phyloP scores from a whole-genome alignment of 2,888 invertebrate genomes.

The Zeuzera pyrina region DNA sequence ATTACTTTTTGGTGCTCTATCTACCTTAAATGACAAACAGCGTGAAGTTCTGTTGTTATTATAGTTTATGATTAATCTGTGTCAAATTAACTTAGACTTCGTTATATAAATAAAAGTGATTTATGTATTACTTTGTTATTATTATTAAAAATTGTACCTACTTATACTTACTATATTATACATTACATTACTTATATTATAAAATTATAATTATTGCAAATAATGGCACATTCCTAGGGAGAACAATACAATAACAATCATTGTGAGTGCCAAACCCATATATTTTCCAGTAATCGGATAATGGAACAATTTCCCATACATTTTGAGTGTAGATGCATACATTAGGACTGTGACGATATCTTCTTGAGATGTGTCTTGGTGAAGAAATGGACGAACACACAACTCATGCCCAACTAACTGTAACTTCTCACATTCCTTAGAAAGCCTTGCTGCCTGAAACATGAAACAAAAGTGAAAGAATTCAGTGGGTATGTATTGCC shows the following conservation, averaged over 20 bases:
- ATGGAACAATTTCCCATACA: conserved; percentile 82
- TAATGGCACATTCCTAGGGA: conserved; percentile 82
- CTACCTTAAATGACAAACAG: too few species aligned
- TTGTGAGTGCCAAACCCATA: conserved; percentile 75
- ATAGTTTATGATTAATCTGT: too few species aligned
- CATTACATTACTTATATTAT: too few species aligned
- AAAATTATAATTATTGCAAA: conserved; percentile 65
- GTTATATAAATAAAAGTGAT: conserved; percentile 10
- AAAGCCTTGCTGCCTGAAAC: conserved; percentile 83
- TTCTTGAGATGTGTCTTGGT: conserved; percentile 82
- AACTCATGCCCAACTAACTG: conserved; percentile 85
- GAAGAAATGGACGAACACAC: conserved; percentile 83
- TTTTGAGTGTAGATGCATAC: conserved; percentile 81
- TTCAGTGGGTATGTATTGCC: too few species aligned
- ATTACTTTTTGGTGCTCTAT: too few species aligned
- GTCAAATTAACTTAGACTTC: too few species aligned
- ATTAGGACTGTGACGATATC: conserved; percentile 84
- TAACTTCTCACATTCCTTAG: conserved; percentile 80
- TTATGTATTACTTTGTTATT: conserved; percentile 10
- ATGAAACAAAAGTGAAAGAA: too few species aligned
- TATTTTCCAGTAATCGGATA: conserved; percentile 81
- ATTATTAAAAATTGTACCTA: conserved; percentile 11
- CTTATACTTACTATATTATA: conserved; percentile 10
- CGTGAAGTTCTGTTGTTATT: too few species aligned
- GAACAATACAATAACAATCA: conserved; percentile 73